Percentiles rank a stretch among this genome's conserved stretches.
Evolutionary conservation across 2,888 invertebrate species (phyloP).

Genomic region (Eudasyphora cyanicolor): DNA sequence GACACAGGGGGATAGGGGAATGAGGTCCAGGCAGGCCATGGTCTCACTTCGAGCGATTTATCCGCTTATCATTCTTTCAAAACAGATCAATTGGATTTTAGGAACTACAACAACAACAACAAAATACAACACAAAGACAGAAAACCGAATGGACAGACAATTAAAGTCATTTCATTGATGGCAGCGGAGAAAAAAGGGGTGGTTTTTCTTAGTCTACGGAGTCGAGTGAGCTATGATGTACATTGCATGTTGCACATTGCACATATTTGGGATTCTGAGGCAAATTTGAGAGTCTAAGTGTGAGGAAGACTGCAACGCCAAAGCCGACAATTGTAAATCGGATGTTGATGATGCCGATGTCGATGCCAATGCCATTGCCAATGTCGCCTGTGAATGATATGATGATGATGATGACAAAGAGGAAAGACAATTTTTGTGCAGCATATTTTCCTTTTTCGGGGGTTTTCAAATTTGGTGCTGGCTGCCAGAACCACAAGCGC

Average conservation of each 20-base stretch:
- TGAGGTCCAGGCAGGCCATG: background rate
- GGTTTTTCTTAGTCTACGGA: background rate
- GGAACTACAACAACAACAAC: conserved; percentile 29
- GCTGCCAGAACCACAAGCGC: conserved; percentile 49
- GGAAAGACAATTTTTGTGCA: conserved; percentile 25
- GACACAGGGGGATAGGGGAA: background rate
- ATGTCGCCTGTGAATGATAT: conserved; percentile 19
- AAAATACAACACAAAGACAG: background rate
- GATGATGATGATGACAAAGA: conserved; percentile 34
- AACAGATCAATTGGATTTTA: conserved; percentile 57
- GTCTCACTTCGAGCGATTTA: conserved; percentile 25
- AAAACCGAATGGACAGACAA: no score
- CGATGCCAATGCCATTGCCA: background rate
- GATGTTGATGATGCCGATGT: conserved; percentile 37
- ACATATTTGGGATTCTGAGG: conserved; percentile 1
- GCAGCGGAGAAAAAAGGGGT: conserved; percentile 56
- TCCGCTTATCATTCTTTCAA: conserved; percentile 47
- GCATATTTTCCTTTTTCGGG: conserved; percentile 29
- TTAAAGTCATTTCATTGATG: conserved; percentile 47
- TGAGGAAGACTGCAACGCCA: background rate
- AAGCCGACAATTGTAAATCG: conserved; percentile 11
- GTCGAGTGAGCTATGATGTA: conserved; percentile 16
- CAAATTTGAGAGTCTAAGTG: background rate
- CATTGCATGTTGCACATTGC: conserved; percentile 46
- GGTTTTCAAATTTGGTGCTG: conserved; percentile 31